phyloP scores from a whole-genome alignment of 1,140 invertebrate genomes.

The Olivierus martensii region DNA sequence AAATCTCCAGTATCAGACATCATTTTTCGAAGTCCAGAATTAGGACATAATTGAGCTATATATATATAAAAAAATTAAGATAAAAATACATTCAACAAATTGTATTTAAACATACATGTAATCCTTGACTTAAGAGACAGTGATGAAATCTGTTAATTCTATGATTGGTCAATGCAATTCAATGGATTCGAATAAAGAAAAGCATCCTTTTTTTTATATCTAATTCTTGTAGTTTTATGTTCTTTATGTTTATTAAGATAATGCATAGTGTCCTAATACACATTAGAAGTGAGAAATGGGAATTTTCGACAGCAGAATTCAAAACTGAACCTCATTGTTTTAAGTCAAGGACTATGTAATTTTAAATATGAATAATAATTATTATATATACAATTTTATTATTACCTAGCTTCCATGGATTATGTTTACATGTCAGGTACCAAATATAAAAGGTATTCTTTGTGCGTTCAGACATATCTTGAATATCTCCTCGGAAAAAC shows the following conservation, averaged over 20 bases:
- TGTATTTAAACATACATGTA: background rate
- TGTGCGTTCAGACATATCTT: conserved; percentile 28
- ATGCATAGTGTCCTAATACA: too few species aligned
- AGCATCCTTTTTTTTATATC: too few species aligned
- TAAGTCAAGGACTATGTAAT: too few species aligned
- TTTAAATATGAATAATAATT: too few species aligned
- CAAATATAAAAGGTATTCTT: conserved; percentile 28
- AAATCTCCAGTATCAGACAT: conserved; percentile 22
- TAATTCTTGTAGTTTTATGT: too few species aligned
- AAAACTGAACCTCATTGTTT: too few species aligned
- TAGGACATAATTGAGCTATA: conserved; percentile 21
- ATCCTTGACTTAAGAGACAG: background rate
- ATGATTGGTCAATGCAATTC: too few species aligned
- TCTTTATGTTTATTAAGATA: too few species aligned
- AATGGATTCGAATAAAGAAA: too few species aligned
- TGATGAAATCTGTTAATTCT: too few species aligned
- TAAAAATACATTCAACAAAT: background rate
- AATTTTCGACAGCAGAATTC: too few species aligned
- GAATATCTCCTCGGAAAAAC: conserved; percentile 28
- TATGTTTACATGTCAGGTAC: conserved; percentile 27
- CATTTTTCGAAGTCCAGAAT: conserved; percentile 22
- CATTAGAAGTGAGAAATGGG: too few species aligned
- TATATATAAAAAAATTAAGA: conserved; percentile 1
- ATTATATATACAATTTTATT: background rate
- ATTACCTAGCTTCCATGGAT: conserved; percentile 20